Evolutionary conservation across 2,888 invertebrate species (phyloP).

Genomic region (Elgonia sp.): DNA sequence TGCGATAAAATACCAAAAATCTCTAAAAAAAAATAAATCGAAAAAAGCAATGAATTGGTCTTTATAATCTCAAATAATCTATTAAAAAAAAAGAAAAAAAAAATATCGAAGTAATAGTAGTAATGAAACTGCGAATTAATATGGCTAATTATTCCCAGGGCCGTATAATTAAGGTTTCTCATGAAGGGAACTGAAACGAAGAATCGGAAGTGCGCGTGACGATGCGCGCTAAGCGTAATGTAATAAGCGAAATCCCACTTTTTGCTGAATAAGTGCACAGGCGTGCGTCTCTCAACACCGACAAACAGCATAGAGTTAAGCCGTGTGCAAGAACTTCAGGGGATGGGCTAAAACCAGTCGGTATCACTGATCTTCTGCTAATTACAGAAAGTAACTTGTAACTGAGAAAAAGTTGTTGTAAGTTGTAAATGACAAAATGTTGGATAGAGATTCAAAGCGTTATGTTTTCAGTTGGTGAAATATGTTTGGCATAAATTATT

Average conservation of each 20-base stretch:
- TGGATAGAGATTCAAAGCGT: too few relatives aligned
- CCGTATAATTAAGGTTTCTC: constrained; percentile 21
- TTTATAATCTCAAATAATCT: too few relatives aligned
- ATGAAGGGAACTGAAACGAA: neutral
- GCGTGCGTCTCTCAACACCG: neutral
- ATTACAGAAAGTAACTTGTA: too few relatives aligned
- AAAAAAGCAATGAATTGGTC: too few relatives aligned
- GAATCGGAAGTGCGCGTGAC: constrained; percentile 40
- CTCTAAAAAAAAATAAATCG: too few relatives aligned
- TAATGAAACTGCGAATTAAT: neutral
- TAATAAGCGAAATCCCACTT: constrained; percentile 15
- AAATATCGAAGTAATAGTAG: neutral
- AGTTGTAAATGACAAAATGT: too few relatives aligned
- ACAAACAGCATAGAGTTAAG: constrained; percentile 15
- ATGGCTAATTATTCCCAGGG: constrained; percentile 18
- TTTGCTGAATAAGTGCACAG: constrained; percentile 28
- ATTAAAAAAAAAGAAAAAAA: neutral
- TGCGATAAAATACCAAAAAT: too few relatives aligned
- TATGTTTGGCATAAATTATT: too few relatives aligned
- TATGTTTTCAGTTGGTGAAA: too few relatives aligned
- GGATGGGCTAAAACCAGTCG: neutral
- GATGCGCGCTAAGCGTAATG: constrained; percentile 31
- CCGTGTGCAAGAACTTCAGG: neutral
- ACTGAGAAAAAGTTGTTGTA: too few relatives aligned
- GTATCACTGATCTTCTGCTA: too few relatives aligned